Base-by-base conservation (phyloP, 2,797 vertebrate species). In the Sorex maritimensis region DNA sequence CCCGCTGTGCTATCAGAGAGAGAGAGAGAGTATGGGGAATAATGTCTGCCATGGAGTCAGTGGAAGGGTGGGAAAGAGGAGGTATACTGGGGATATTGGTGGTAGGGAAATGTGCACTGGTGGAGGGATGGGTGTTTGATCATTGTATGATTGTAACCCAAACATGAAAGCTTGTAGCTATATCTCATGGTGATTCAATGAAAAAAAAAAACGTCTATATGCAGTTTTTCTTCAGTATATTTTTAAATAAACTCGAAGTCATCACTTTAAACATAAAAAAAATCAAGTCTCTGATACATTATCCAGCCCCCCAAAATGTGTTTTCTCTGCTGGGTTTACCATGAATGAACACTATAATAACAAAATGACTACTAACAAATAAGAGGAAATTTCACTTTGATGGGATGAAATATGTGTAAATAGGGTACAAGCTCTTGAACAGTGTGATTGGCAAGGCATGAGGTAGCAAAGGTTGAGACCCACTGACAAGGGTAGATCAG, bases 401-500 rank as follows among this genome's bases (percentile, higher is more conserved):
- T 67, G 34, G 28, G 73, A 68, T 24, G 23, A 41, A 80, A n/a
- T 61, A 13, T 21, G 9, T 26, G 0, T 21, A 3, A 44, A 30
- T 41, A 80, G 72, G 63, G 6, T 34, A 8, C 21, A 24, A 41
- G 24, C 38, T 78, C 41, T 86, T 88, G 68, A 63, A 67, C 1
- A 34, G 13, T 11, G 49, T 94, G 72, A 94, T 14, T 82, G 78
- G 82, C 75, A 86, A 93, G 46, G 19, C 10, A 13, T 14, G 68
- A 77, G 34, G 73, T 28, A 68, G 21, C n/a, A 88, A 93, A 79
- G 41, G 78, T 65, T 82, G 79, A 91, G 88, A 91, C 28, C 61
- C 41, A 85, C 61, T 82, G 84, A 91, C 89, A 94, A 85, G 85
- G 12, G 38, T 77, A 85, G 83, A 72, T 74, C 26, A 92, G 26